Base-by-base conservation (phyloP, 2,888 invertebrate genomes). In the Griposia aprilina region DNA sequence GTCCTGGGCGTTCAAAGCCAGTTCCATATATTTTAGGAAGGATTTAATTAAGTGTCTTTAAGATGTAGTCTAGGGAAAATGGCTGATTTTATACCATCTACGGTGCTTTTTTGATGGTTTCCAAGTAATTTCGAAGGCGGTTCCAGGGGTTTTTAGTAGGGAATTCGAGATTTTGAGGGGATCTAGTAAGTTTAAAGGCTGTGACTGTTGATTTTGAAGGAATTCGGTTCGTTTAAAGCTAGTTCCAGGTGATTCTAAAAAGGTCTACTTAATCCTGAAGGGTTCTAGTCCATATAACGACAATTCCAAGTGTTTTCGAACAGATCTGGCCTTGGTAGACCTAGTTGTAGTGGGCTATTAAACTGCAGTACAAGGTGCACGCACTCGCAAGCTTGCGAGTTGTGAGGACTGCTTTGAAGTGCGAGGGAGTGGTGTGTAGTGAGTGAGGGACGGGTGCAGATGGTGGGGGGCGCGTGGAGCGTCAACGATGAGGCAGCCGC, bases 401-500 rank as follows among this genome's bases (percentile, higher is more conserved):
- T 36, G 5, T 36, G 5, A 36, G 3, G 5, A 36, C 36, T 36
- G n/a, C n/a, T n/a, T n/a, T n/a, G n/a, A n/a, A n/a, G n/a, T n/a
- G n/a, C n/a, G n/a, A n/a, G n/a, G n/a, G n/a, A n/a, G n/a, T n/a
- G n/a, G n/a, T n/a, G n/a, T n/a, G n/a, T n/a, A 36, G 98, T 99
- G 0, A 95, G 97, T 0, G 97, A 97, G 85, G 98, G 98, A 0
- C 97, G 98, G 81, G 94, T 98, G 52, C 98, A 98, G 95, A 98
- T 98, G 83, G 98, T 98, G 11, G 98, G 98, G 0, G 98, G 98
- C 0, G 98, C 97, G 0, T 98, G 98, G 98, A 98, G 98, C 87
- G 98, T 98, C 98, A 98, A 98, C 90, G 99, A 99, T 87, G 97
- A 98, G 91, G 98, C 98, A 0, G 97, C 97, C 0, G 97, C 97